Base-by-base conservation (phyloP, 2,113 vertebrate genomes). In the Pterophyllum scalare region DNA sequence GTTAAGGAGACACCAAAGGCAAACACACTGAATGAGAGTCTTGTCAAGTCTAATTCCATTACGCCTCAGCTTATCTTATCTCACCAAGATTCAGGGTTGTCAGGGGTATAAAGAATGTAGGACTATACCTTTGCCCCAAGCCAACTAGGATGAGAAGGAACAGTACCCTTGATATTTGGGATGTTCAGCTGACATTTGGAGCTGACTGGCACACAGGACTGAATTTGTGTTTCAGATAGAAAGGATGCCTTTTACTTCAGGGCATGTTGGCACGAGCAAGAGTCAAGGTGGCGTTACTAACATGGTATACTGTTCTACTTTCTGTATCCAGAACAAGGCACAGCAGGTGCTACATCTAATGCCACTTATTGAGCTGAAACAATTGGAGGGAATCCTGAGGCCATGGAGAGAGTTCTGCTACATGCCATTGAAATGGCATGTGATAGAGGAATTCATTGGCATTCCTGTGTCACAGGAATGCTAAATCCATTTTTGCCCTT, bases 1-100 rank as follows among this genome's bases (percentile, higher is more conserved):
- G 95, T 95, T 95, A 95, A 93, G 93, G 88, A 92, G 94, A 94
- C 87, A 90, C 91, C 90, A 94, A 95, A 95, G 92, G 93, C 93
- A 95, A 95, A 95, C 88, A 77, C 82, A 87, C 83, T 91, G 91
- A 94, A 92, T 86, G 89, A 90, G 89, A 85, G 91, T 85, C 90
- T 91, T 94, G 93, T 94, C 91, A 92, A 89, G 89, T 92, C 83
- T 93, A 94, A 96, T 96, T 95, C 93, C 92, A 88, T 89, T 92
- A 94, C 75, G 81, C 89, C 85, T 85, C 67, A 61, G 81, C 90
- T 94, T 88, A 94, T 95, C 94, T 95, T 95, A 94, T 95, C 93
- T 90, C 85, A 89, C 90, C 87, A 90, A 92, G 80, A 93, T 89
- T 92, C 79, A 84, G 88, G 77, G 88, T 92, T 93, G 93, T 94